Evolutionary conservation across 2,113 vertebrate genomes (phyloP).

Genomic region (Strix aluco): DNA sequence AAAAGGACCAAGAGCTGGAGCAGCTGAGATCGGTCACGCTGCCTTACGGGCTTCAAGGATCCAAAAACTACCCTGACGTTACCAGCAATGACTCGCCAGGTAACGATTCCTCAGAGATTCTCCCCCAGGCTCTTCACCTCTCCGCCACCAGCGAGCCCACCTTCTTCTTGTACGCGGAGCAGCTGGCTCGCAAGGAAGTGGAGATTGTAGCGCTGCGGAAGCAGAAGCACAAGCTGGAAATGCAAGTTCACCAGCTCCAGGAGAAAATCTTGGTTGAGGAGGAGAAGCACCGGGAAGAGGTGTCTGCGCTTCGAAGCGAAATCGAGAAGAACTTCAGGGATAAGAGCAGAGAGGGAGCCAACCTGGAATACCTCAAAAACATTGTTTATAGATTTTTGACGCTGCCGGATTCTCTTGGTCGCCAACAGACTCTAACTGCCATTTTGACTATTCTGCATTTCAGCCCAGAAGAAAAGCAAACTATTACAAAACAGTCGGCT

Average conservation of each 20-base stretch:
- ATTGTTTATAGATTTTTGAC: constrained; percentile 90
- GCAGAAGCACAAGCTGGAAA: constrained; percentile 84
- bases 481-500: constrained; percentile 75
- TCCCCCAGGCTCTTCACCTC: constrained; percentile 78
- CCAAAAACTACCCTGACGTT: neutral
- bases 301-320: constrained; percentile 51
- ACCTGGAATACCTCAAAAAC: constrained; percentile 97
- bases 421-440: constrained; percentile 91
- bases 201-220: constrained; percentile 80
- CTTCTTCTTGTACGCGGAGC: constrained; percentile 90
- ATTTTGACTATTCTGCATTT: constrained; percentile 94
- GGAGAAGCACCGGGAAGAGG: constrained; percentile 82
- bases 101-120: constrained; percentile 4
- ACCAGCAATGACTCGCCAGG: fast-evolving
- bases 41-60: constrained; percentile 22
- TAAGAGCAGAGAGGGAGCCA: constrained; percentile 88
- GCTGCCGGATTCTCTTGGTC: constrained; percentile 82
- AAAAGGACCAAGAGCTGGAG: constrained; percentile 93
- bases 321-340: constrained; percentile 84
- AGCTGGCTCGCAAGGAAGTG: constrained; percentile 90
- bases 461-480: constrained; percentile 88
- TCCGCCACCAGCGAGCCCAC: constrained; percentile 77
- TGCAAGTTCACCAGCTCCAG: constrained; percentile 81
- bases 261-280: constrained; percentile 74
- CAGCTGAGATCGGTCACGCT: constrained; percentile 68